A percentile compares a stretch with the other conserved stretches of the same genome.
These are phyloP conservation scores for Gari tellinella DNA, from an alignment of 2,888 invertebrate species.

Conservation along the genomic window DNA sequence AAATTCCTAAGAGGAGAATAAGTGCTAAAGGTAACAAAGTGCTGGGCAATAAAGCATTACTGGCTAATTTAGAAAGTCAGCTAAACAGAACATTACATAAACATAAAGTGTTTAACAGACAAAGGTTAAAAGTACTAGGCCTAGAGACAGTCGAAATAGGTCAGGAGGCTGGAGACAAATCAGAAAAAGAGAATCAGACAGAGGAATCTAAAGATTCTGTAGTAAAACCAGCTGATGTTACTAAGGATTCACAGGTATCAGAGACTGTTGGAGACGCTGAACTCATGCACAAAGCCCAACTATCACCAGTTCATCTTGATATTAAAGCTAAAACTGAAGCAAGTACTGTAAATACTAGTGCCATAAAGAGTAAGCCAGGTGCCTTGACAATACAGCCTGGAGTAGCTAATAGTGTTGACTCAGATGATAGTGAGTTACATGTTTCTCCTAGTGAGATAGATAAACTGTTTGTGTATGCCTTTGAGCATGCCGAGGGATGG, in stretches of 20 bases:
- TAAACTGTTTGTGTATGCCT: constrained; percentile 51
- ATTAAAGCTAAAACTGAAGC: no score
- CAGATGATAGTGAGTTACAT: not conserved
- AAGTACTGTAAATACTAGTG: no score
- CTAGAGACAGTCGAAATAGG: constrained; percentile 51
- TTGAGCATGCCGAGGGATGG: constrained; percentile 44
- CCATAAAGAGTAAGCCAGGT: no score
- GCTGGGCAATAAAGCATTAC: constrained; percentile 71
- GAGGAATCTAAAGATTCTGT: no score
- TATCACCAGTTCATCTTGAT: no score
- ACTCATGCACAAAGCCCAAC: no score
- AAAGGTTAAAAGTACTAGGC: constrained; percentile 49
- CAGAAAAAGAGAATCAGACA: no score
- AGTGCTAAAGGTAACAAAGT: constrained; percentile 64
- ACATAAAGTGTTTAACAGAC: constrained; percentile 59
- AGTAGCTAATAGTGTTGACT: not conserved
- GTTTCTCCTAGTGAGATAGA: constrained; percentile 10
- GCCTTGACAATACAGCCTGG: not conserved
- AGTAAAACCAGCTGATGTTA: no score
- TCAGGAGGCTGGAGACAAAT: not conserved
- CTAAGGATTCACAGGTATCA: no score
- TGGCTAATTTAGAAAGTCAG: constrained; percentile 73
- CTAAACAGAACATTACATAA: constrained; percentile 65
- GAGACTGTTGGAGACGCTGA: no score
- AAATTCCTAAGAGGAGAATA: constrained; percentile 37